Evolutionary conservation across 2,888 invertebrate species (phyloP), one percentile per base, ranked within the genome.

Genomic region (Hirtodrosophila confusa): DNA sequence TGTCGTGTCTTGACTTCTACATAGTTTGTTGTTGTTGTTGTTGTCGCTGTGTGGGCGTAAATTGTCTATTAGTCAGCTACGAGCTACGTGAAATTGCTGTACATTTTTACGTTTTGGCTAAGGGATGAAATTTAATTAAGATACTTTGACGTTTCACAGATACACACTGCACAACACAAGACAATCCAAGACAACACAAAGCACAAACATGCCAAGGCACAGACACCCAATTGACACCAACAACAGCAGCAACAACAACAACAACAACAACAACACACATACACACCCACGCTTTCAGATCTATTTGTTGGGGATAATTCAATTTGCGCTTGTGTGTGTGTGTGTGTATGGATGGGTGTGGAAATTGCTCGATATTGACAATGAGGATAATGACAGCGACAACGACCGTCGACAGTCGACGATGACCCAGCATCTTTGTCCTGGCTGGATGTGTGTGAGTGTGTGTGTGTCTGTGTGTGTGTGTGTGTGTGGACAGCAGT

Each of bases 61-160:
- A 86, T 88, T 88, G 88, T 87, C 88, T 87, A 87, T 87, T 87
- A 87, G 87, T 87, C 77, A 77, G 88, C 79, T 31, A 31, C 70
- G 67, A 68, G 75, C 63, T 74, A 77, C 72, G 86, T 86, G 80
- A 86, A 80, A 86, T 80, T 83, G 86, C 80, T 80, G 86, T 78
- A 80, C 84, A 86, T 80, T 80, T 80, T 82, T 86, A 83, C 75
- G 80, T 83, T 86, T 76, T 53, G 75, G 61, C 86, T 85, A 83
- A 85, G 88, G 88, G 88, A 85, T 89, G 89, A 88, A 89, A 89
- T 89, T 89, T 89, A 88, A 89, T 88, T 88, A 89, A 88, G 89
- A 88, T 85, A 86, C 88, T 88, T 88, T 85, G 88, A 79, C 80
- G 76, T 89, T 70, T 88, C 68, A 60, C 86, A 80, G 85, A 88